These are phyloP conservation scores for Aurelia coerulea DNA, from an alignment of 30 jellyfish, hydroid and myxozoan species.

Conservation along the genomic window DNA sequence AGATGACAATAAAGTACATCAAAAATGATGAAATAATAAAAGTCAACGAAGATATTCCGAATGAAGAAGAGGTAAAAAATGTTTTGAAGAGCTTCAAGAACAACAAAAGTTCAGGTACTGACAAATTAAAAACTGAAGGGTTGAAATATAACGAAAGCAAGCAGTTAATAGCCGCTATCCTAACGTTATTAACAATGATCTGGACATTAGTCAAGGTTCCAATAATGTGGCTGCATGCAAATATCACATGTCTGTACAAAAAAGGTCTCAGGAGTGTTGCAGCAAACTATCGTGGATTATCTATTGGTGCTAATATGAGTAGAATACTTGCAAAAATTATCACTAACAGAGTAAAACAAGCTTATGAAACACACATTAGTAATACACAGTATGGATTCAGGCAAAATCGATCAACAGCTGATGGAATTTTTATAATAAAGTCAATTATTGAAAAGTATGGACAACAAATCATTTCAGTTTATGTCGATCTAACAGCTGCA, in stretches of 20 bases:
- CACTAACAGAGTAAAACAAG: too few relatives aligned
- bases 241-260: background rate
- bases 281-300: background rate
- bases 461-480: too few relatives aligned
- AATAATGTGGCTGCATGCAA: background rate
- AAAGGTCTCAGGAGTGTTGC: background rate
- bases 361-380: background rate
- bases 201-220: background rate
- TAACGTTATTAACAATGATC: background rate
- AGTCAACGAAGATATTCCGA: background rate
- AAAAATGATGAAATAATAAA: background rate
- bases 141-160: too few relatives aligned
- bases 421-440: background rate
- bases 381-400: too few relatives aligned
- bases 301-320: background rate
- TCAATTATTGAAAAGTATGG: background rate
- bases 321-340: background rate
- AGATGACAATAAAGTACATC: too few relatives aligned
- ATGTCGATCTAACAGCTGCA: too few relatives aligned
- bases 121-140: too few relatives aligned
- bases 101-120: too few relatives aligned
- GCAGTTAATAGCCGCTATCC: background rate
- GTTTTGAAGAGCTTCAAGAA: constrained; percentile 1
- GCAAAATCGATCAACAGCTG: background rate
- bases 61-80: background rate